Evolutionary conservation across 2,113 vertebrate genomes (phyloP).

Genomic region (Actinemys pallida): DNA sequence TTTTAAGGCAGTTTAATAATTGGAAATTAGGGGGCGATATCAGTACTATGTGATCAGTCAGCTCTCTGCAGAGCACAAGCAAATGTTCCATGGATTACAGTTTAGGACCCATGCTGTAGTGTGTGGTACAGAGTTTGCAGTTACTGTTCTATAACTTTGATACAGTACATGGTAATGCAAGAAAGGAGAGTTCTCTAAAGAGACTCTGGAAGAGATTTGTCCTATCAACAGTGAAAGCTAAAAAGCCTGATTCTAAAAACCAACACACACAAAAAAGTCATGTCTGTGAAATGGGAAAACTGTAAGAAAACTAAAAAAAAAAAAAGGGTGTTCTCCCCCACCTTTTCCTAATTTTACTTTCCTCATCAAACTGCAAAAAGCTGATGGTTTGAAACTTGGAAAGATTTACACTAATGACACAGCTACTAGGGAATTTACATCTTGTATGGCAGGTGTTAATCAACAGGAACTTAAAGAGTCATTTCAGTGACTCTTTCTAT

Average conservation of each 20-base stretch:
- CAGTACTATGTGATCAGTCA: not conserved
- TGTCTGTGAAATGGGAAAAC: not conserved
- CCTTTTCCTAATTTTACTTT: not conserved
- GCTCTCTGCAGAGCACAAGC: not conserved
- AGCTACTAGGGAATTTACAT: conserved; percentile 41
- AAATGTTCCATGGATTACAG: not conserved
- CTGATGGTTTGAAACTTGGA: not conserved
- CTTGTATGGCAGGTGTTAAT: conserved; percentile 52
- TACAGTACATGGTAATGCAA: not conserved
- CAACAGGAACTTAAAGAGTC: conserved; percentile 46
- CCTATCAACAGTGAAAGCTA: not conserved
- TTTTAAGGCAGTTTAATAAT: too few species aligned
- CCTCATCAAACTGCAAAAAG: not conserved
- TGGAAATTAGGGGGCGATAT: too few species aligned
- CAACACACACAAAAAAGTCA: not conserved
- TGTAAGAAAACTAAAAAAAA: not conserved
- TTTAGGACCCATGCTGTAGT: not conserved
- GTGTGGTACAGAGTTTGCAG: not conserved
- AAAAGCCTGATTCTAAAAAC: conserved; percentile 1
- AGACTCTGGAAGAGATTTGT: not conserved
- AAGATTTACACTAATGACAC: conserved; percentile 8
- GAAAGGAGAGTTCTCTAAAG: not conserved
- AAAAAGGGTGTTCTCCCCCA: not conserved
- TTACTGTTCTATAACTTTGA: not conserved
- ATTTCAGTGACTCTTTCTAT: not conserved